Evolutionary conservation across 64 coral and sea anemone genomes (phyloP).

Genomic region (Dendronephthya gigantea): DNA sequence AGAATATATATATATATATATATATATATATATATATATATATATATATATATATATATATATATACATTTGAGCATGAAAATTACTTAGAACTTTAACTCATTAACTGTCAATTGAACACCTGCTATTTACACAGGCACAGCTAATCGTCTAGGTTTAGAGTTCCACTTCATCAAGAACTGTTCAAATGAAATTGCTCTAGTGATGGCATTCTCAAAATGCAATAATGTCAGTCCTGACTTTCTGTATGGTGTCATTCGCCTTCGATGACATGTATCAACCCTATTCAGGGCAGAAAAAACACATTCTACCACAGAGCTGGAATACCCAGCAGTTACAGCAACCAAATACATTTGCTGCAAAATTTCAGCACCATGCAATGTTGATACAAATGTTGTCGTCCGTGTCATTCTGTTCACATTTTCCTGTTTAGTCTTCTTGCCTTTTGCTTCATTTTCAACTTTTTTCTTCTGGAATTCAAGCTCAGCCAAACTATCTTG

Average conservation of each 20-base stretch:
- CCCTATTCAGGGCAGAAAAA: slow-evolving; percentile 7
- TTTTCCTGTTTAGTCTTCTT: too few species aligned
- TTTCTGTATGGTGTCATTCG: neutral
- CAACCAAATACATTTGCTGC: neutral
- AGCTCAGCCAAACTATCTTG: neutral
- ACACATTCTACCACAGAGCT: neutral
- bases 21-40: too few species aligned
- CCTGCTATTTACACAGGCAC: neutral
- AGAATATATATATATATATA: too few species aligned
- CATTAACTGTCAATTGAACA: too few species aligned
- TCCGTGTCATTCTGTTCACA: slow-evolving; percentile 7
- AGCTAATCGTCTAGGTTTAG: neutral
- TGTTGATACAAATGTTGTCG: neutral
- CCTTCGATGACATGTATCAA: slow-evolving; percentile 9
- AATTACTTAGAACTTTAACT: too few species aligned
- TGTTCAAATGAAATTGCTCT: slow-evolving; percentile 19
- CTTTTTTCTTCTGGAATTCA: neutral
- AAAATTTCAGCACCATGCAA: slow-evolving; percentile 3
- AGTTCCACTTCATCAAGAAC: slow-evolving; percentile 13
- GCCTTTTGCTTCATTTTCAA: neutral
- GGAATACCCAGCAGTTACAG: slow-evolving; percentile 12
- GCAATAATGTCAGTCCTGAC: neutral
- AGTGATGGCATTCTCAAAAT: slow-evolving; percentile 9
- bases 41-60: too few species aligned
- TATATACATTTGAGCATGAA: too few species aligned